phyloP scores from a whole-genome alignment of 2,888 invertebrate genomes.

The Nysson spinosus region DNA sequence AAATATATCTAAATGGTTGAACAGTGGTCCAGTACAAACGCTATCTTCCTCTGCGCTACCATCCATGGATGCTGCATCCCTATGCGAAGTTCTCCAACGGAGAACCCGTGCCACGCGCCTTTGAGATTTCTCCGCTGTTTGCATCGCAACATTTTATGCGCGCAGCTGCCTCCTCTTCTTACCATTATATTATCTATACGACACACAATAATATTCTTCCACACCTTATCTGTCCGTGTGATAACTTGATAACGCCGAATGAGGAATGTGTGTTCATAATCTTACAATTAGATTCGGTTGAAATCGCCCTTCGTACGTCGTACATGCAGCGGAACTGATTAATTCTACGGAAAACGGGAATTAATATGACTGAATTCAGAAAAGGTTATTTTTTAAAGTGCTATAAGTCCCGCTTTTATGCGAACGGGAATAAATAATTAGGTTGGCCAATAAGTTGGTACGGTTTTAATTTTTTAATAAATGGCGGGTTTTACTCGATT shows the following conservation, averaged over 20 bases:
- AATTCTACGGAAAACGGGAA: too few relatives aligned
- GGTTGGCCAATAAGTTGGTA: too few relatives aligned
- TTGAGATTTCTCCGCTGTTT: conserved; percentile 21
- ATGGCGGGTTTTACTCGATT: too few relatives aligned
- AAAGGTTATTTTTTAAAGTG: too few relatives aligned
- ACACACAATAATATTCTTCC: conserved; percentile 20
- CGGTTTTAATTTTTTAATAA: too few relatives aligned
- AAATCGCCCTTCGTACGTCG: too few relatives aligned
- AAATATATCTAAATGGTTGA: conserved; percentile 48
- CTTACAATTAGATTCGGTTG: background rate
- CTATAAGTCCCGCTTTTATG: too few relatives aligned
- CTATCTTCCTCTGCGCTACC: conserved; percentile 26
- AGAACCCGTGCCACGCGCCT: conserved; percentile 25
- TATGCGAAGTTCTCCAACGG: conserved; percentile 13
- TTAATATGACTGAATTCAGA: too few relatives aligned
- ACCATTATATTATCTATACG: background rate
- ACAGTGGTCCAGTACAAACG: conserved; percentile 37
- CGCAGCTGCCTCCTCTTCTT: conserved; percentile 21
- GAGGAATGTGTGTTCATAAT: conserved; percentile 23
- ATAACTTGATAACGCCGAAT: conserved; percentile 15
- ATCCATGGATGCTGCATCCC: conserved; percentile 17
- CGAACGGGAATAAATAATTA: too few relatives aligned
- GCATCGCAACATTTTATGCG: conserved; percentile 20
- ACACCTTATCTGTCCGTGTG: conserved; percentile 16
- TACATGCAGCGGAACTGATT: too few relatives aligned